Base-by-base conservation (phyloP, 2,888 invertebrate species). In the Synergus gifuensis region DNA sequence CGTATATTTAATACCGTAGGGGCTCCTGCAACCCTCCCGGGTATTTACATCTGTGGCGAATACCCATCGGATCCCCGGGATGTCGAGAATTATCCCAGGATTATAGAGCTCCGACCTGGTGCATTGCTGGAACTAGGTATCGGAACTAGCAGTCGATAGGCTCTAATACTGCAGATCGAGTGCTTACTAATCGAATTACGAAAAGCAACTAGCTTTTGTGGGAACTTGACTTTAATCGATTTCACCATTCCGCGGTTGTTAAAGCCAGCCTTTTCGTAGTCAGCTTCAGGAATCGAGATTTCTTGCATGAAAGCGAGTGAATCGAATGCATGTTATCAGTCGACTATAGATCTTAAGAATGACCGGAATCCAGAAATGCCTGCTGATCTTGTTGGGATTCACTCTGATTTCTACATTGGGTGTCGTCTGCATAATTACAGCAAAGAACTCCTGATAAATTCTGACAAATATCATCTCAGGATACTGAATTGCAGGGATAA, bases 11-110 rank as follows among this genome's bases (percentile, higher is more conserved):
- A 69, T 69, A 89, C 87, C 88, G 86, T 88, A 87, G 84, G 87
- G 86, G 84, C 86, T 84, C 83, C 83, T 82, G 77, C 80, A 84
- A 83, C 84, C 88, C 88, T 84, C 85, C 85, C 82, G 87, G 90
- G 86, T 91, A 91, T 90, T 91, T 91, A 89, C 90, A 90, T 90
- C 90, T 87, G 85, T 85, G 84, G 87, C 87, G 87, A 89, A 89
- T 88, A 88, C 86, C 85, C 79, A 78, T 81, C 78, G 67, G 78
- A 79, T 84, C 83, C 83, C 82, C 66, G 82, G 83, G 79, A 86
- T 81, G 82, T 83, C 36, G 86, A 79, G 84, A 85, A 87, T 87
- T 84, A 85, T 81, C 81, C 76, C 28, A 62, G 85, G 83, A 86
- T 85, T 86, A 83, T 79, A 63, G 76, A 58, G 40, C 66, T 44